These are phyloP conservation scores for Trichonephila inaurata DNA, from an alignment of 1,140 invertebrate genomes.

Conservation along the genomic window DNA sequence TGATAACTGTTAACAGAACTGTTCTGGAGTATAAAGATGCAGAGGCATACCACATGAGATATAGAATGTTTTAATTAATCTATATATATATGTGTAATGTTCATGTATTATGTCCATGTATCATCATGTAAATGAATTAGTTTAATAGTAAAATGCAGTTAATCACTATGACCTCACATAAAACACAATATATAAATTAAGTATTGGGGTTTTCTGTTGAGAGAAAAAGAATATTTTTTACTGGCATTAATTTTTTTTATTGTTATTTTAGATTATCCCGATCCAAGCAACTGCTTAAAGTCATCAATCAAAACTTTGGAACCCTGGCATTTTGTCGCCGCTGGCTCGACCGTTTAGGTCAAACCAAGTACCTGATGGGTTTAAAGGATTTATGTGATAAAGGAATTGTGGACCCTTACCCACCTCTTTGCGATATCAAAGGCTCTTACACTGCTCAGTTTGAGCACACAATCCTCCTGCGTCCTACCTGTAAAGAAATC, in stretches of 20 bases:
- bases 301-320: constrained; percentile 99
- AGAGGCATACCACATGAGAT: too few relatives aligned
- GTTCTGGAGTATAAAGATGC: too few relatives aligned
- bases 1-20: too few relatives aligned
- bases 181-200: too few relatives aligned
- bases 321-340: constrained; percentile 99
- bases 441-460: constrained; percentile 99
- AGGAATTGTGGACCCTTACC: constrained; percentile 96
- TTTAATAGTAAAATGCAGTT: too few relatives aligned
- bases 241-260: background rate
- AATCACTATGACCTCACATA: too few relatives aligned
- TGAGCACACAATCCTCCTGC: constrained; percentile 98
- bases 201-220: too few relatives aligned
- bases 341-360: constrained; percentile 98
- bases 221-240: background rate
- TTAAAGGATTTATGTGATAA: constrained; percentile 99
- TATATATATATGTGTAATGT: too few relatives aligned
- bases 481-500: constrained; percentile 99
- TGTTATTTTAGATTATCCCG: constrained; percentile 87
- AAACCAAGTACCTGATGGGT: constrained; percentile 98
- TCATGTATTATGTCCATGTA: too few relatives aligned
- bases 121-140: too few relatives aligned
- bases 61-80: too few relatives aligned
- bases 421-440: constrained; percentile 98
- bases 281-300: constrained; percentile 94